Percentiles rank a stretch among this genome's conserved stretches.
Evolutionary conservation across 2,113 vertebrate species (phyloP).

Genomic region (Xenopus tropicalis): DNA sequence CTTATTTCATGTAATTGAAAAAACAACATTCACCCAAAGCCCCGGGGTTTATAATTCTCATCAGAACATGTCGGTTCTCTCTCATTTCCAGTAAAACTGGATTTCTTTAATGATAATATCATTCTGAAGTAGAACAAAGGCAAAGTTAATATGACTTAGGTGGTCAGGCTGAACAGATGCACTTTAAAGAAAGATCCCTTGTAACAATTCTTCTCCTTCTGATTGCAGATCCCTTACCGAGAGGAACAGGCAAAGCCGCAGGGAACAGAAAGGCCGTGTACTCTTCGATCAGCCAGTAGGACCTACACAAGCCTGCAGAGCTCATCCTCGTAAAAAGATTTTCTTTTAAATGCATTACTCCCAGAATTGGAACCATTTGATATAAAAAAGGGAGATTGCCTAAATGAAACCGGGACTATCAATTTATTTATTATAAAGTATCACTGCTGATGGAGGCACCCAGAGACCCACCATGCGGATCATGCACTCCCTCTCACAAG

Average conservation of each 20-base stretch:
- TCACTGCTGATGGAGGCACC: constrained; percentile 48
- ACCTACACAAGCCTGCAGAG: constrained; percentile 45
- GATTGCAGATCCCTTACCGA: constrained; percentile 63
- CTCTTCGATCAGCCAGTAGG: constrained; percentile 63
- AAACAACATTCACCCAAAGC: no score
- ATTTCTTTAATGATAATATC: no score
- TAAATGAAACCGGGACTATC: constrained; percentile 42
- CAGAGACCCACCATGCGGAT: no score
- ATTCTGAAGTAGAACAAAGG: no score
- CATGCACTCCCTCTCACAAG: constrained; percentile 31
- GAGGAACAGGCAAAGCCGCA: constrained; percentile 71
- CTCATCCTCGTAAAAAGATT: constrained; percentile 28
- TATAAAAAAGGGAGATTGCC: constrained; percentile 44
- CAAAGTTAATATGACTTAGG: no score
- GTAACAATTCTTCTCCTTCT: constrained; percentile 46
- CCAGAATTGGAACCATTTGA: constrained; percentile 27
- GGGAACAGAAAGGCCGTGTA: constrained; percentile 77
- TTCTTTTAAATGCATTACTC: not conserved
- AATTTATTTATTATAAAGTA: constrained; percentile 72
- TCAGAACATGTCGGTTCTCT: no score
- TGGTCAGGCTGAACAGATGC: no score
- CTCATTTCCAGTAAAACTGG: no score
- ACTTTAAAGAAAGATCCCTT: no score
- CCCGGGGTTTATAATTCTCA: no score
- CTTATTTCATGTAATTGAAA: no score